A percentile compares a stretch with the other conserved stretches of the same genome.
These are phyloP conservation scores for Macrophya alboannulata DNA, from an alignment of 2,888 invertebrate species.

Conservation along the genomic window DNA sequence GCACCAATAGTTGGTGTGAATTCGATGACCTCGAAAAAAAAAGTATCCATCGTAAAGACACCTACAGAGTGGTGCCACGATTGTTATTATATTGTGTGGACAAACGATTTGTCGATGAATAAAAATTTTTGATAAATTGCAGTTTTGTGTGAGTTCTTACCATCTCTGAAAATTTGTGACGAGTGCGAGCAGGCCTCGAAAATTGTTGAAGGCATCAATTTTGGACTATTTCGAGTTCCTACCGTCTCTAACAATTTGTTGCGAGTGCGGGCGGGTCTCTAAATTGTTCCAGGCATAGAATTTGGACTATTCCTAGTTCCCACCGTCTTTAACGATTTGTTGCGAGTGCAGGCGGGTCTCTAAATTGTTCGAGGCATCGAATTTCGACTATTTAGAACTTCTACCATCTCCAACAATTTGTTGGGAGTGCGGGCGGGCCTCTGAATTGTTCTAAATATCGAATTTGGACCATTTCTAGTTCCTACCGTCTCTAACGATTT, in stretches of 20 bases:
- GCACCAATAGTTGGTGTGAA: conserved; percentile 14
- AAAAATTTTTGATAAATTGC: no score
- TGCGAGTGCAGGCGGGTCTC: no score
- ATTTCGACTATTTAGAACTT: not conserved
- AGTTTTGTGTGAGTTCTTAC: not conserved
- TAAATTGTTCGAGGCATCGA: not conserved
- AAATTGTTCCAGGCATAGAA: not conserved
- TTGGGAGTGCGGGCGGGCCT: no score
- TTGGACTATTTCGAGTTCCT: not conserved
- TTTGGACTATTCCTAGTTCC: not conserved
- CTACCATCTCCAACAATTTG: no score
- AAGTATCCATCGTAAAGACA: conserved; percentile 1
- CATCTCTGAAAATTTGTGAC: not conserved
- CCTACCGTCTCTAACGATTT: no score
- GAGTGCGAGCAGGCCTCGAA: not conserved
- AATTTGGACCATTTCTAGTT: not conserved
- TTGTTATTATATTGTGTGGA: conserved; percentile 11
- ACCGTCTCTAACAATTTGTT: conserved; percentile 5
- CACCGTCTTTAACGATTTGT: not conserved
- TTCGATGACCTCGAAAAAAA: conserved; percentile 4
- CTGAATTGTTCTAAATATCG: not conserved
- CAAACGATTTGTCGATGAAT: no score
- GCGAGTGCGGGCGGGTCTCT: not conserved
- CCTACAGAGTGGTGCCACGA: conserved; percentile 29
- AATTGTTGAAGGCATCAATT: not conserved